Base-by-base conservation (phyloP, 2,888 invertebrate genomes). In the Ferdinandea cuprea region DNA sequence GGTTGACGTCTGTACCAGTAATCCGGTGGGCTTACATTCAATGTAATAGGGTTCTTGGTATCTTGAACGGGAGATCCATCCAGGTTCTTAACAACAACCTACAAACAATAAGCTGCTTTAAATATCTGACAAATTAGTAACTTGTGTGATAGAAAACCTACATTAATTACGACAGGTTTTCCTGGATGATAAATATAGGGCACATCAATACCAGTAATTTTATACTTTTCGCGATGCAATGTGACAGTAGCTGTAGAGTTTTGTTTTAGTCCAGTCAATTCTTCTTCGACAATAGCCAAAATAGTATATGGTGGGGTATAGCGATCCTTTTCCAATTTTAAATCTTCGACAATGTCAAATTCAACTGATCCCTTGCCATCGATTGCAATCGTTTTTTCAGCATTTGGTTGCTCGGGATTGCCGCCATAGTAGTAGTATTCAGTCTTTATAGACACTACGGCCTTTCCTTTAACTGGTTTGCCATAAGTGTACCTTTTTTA, bases 181-280 rank as follows among this genome's bases (percentile, higher is more conserved):
- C 95, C 96, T 0, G 97, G 98, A 89, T 97, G 97, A 91, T 97
- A 99, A 85, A 95, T 95, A 86, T 96, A 95, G 0, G 98, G 96
- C 1, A 95, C 95, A 86, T 95, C 94, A 17, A 97, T 93, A 61
- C 96, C 92, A 76, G 95, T 93, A 91, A 97, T 92, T 86, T 94
- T 94, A 87, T 96, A 95, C 85, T 94, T 94, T 88, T 95, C 94
- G 68, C 94, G 94, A 90, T 96, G 97, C 6, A 98, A 91, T 66
- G 94, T 93, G 37, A 97, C 92, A 79, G 95, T 92, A 1, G 94
- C 92, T 0, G 95, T 93, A 13, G 95, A 94, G 88, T 96, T 97
- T 88, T 98, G 96, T 86, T 95, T 94, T 59, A 97, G 93, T 1
- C 89, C 91, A 3, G 98, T 98, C 85, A 97, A 92, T 68, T 94